Base-by-base conservation (phyloP, 2,797 vertebrate genomes). In the Chromobotia macracanthus region DNA sequence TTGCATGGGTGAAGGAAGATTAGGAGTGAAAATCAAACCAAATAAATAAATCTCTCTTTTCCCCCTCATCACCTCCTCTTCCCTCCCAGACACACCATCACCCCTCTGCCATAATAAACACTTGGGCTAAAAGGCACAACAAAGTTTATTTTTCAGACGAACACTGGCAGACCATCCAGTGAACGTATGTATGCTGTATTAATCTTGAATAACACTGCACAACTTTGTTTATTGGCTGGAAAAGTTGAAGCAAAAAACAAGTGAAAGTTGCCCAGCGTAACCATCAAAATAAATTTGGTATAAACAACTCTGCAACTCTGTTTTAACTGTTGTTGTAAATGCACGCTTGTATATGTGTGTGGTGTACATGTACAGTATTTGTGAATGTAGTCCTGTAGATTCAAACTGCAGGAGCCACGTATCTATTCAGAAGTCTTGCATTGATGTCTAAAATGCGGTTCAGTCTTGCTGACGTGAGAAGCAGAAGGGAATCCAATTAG, bases 11-110 rank as follows among this genome's bases (percentile, higher is more conserved):
- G 82, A 65, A 58, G 78, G 35, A 1, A 80, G 88, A 87, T 90
- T 88, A 91, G 88, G 89, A 90, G 89, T 89, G 90, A 88, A 84
- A 84, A 85, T 84, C 80, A 83, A 85, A 81, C 82, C 83, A 86
- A 85, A 88, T 86, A 87, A 87, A 87, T 86, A 84, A 86, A 82
- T 75, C 77, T 44, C 75, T 61, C 67, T 58, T 73, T 68, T 55
- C 38, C 55, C 65, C 53, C 66, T 74, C 25, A 41, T 69, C 48
- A 80, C 48, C 81, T 75, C 71, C 69, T 63, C 71, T 70, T 72
- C 74, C 72, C 56, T 69, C 66, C n/a, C 13, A 76, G 75, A 56
- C 79, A 67, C 76, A 44, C 79, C 75, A 58, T 66, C 69, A 48
- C 61, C 75, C 28, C 31, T 70, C 71, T 73, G 51, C 68, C 75